phyloP scores from a whole-genome alignment of 2,797 vertebrate species.

The Hydrophis major region DNA sequence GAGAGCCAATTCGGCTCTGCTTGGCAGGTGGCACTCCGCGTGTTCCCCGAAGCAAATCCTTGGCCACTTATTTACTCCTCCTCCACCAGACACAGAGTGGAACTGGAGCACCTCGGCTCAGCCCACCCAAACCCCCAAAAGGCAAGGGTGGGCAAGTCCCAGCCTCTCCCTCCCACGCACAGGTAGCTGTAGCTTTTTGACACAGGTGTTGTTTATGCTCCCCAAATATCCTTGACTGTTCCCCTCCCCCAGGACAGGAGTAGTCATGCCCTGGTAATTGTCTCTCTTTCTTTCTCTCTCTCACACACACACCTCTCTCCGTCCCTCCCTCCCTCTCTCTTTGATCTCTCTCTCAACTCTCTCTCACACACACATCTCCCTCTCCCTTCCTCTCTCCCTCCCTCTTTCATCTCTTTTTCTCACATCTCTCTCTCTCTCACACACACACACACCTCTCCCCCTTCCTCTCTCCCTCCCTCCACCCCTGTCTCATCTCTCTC shows the following conservation, averaged over 20 bases:
- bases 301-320: too few relatives aligned
- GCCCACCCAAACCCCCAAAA: neutral
- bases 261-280: neutral
- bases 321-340: too few relatives aligned
- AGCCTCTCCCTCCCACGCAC: neutral
- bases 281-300: neutral
- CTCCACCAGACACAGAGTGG: fast-evolving
- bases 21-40: neutral
- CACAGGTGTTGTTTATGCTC: neutral
- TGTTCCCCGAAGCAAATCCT: neutral
- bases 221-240: neutral
- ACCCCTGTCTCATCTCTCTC: neutral
- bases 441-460: too few relatives aligned
- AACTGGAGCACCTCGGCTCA: neutral
- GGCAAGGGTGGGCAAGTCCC: neutral
- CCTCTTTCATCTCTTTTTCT: too few relatives aligned
- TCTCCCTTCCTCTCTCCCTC: too few relatives aligned
- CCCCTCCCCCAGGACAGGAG: neutral
- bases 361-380: too few relatives aligned
- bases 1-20: neutral
- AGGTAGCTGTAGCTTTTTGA: neutral
- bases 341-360: too few relatives aligned
- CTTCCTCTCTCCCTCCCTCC: too few relatives aligned
- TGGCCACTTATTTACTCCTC: neutral
- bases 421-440: too few relatives aligned